Evolutionary conservation across 1,140 invertebrate species (phyloP).

Genomic region (Popillia japonica): DNA sequence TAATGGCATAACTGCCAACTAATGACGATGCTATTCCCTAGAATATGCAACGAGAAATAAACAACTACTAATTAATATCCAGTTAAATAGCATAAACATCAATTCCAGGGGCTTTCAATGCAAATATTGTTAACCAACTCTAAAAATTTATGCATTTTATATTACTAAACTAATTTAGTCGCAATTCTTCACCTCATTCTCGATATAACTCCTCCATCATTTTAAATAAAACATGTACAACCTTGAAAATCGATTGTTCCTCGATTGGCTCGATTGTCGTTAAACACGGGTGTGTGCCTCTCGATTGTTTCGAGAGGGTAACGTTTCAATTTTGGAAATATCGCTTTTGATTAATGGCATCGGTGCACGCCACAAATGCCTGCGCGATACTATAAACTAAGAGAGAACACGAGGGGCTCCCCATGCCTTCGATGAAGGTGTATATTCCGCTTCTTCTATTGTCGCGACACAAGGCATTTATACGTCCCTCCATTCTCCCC

Average conservation of each 20-base stretch:
- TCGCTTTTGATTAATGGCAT: slow-evolving; percentile 15
- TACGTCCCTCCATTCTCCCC: not conserved
- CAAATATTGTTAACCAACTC: too few relatives aligned
- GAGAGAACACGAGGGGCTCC: not conserved
- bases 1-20: slow-evolving; percentile 11
- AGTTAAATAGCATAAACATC: not conserved
- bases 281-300: not conserved
- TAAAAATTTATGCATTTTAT: too few relatives aligned
- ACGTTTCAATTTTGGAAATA: slow-evolving; percentile 19
- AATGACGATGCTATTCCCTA: not conserved
- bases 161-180: too few relatives aligned
- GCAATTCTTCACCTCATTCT: not conserved
- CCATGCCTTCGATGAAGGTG: not conserved
- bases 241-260: not conserved
- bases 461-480: not conserved
- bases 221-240: not conserved
- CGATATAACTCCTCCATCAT: not conserved
- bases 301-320: not conserved
- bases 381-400: slow-evolving; percentile 4
- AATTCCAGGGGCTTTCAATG: not conserved
- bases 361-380: slow-evolving; percentile 3
- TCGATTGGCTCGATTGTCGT: not conserved
- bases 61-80: not conserved
- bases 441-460: not conserved
- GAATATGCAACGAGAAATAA: not conserved